Conservation (phyloP, 1,140 invertebrate genomes). For the Planococcus citri region DNA sequence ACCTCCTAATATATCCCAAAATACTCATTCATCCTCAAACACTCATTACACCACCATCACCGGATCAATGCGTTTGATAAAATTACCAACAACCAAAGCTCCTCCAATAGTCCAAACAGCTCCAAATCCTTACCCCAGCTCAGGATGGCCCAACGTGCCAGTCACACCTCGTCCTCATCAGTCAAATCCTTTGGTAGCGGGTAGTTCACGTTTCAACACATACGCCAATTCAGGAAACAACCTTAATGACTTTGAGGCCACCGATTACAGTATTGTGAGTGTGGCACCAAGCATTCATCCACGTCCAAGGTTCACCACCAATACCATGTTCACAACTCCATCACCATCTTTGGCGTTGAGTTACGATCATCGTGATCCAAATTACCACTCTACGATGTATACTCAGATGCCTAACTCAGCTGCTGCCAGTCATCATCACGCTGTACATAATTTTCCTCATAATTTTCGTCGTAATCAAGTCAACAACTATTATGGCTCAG, state of each 20-base stretch:
- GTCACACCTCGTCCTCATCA: background rate
- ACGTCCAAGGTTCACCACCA: background rate
- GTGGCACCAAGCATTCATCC: background rate
- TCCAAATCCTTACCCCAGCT: background rate
- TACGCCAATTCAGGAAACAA: background rate
- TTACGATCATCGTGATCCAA: background rate
- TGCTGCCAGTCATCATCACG: background rate
- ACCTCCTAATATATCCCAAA: background rate
- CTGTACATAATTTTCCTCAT: background rate
- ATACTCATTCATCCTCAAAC: background rate
- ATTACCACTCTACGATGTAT: background rate
- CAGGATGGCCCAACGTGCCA: background rate
- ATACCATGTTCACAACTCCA: background rate
- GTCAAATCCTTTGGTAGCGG: background rate
- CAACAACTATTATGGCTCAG: background rate
- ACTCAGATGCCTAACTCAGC: background rate
- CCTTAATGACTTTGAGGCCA: background rate
- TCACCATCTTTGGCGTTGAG: background rate
- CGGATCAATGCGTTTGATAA: background rate
- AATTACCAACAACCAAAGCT: background rate
- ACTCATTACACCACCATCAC: background rate
- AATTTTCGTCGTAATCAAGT: background rate
- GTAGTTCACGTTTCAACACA: background rate
- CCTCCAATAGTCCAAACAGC: background rate
- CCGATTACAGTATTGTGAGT: background rate